A percentile compares a stretch with the other conserved stretches of the same genome.
Conservation (phyloP, 2,797 vertebrate species). For the Myotis findleyi region DNA sequence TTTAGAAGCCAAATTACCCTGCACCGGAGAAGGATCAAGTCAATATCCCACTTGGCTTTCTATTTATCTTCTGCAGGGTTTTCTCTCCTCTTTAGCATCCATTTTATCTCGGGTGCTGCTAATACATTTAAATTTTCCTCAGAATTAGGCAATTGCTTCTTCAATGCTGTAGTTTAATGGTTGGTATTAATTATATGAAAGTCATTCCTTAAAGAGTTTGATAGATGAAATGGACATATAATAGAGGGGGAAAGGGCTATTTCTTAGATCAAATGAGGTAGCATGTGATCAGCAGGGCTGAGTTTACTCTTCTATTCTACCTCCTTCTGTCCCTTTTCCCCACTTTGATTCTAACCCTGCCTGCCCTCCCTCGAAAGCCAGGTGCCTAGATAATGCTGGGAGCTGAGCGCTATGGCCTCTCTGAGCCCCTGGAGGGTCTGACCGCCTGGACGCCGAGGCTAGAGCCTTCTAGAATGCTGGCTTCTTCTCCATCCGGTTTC, state of each 20-base stretch:
- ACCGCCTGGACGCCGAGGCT: neutral
- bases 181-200: slow-evolving; percentile 88
- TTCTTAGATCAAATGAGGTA: slow-evolving; percentile 60
- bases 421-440: neutral
- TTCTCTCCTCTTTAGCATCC: slow-evolving; percentile 84
- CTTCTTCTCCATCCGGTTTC: neutral
- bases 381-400: neutral
- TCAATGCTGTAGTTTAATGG: slow-evolving; percentile 85
- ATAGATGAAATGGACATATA: slow-evolving; percentile 71
- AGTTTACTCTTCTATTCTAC: slow-evolving; percentile 6
- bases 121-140: slow-evolving; percentile 86
- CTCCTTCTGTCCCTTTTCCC: too few relatives aligned
- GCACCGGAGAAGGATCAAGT: slow-evolving; percentile 88
- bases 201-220: slow-evolving; percentile 76
- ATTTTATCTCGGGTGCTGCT: slow-evolving; percentile 84
- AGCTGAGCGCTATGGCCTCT: neutral
- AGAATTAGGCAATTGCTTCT: slow-evolving; percentile 88
- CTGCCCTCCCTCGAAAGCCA: neutral
- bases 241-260: slow-evolving; percentile 51
- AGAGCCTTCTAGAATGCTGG: neutral
- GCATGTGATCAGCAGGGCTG: slow-evolving; percentile 7
- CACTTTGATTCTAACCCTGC: neutral
- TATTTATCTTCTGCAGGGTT: slow-evolving; percentile 87
- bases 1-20: slow-evolving; percentile 89
- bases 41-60: slow-evolving; percentile 88